Evolutionary conservation across 2,888 invertebrate species (phyloP), one percentile per base, ranked within the genome.

Genomic region (Agrenia bidenticulata): DNA sequence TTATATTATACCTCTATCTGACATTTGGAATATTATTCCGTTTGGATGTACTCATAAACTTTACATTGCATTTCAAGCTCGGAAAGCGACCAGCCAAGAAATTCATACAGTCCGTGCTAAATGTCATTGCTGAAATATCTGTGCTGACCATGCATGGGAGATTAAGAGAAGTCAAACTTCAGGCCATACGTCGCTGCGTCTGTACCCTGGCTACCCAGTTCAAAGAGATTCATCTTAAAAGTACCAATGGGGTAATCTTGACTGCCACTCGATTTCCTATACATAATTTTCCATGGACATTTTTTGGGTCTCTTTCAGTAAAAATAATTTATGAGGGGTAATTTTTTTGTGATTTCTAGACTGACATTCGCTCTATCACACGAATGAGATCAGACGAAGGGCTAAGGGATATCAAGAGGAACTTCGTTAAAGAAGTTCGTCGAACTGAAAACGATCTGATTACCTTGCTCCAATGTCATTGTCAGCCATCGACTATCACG

Each of bases 61-160:
- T 11, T 39, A 39, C 9, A 39, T 39, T 39, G 11, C 13, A 13
- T 39, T 45, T 45, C 5, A 13, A 60, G 60, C 39, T 60, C 7
- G 51, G 51, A 9, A 60, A 60, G 50, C 41, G 49, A 23, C 23
- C 49, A 50, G 60, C 32, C 1, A 60, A 60, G 24, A 50, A 39
- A 23, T 60, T 60, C 11, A 60, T 60, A 1, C 26, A 51, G 11
- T 49, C 23, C 2, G 50, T 60, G 5, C 37, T 60, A 1, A 32
- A 51, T 11, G 39, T 60, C 7, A 32, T 39, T 4, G 45, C 49
- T n/a, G 60, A 60, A 37, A 51, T 60, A 50, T 27, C 51, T 5
- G 27, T 60, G 32, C 51, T 60, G 2, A 37, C 39, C 9, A 51
- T 51, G 49, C 32, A 60, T 37, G 5, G 39, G 13, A 49, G 39